Evolutionary conservation across 2,888 invertebrate genomes (phyloP).

Genomic region (Tetanocera ferruginea): DNA sequence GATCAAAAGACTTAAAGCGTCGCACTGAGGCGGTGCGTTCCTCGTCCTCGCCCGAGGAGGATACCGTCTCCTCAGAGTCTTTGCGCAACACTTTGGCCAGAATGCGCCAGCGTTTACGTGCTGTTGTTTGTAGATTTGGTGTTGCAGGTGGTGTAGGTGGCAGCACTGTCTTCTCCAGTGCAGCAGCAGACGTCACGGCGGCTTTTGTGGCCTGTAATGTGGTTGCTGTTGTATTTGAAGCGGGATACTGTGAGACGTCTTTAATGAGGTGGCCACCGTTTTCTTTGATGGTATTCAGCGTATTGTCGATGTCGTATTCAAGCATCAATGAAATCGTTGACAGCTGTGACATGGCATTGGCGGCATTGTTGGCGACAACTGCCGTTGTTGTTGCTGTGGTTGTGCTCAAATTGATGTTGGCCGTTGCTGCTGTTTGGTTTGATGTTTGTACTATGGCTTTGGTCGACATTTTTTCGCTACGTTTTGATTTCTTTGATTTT

Average conservation of each 20-base stretch:
- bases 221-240: slow-evolving; percentile 4
- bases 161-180: slow-evolving; percentile 48
- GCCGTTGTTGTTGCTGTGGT: background rate
- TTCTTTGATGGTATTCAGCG: slow-evolving; percentile 67
- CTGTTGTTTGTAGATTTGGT: slow-evolving; percentile 69
- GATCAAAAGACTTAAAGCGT: slow-evolving; percentile 74
- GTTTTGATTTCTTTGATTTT: background rate
- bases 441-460: slow-evolving; percentile 2
- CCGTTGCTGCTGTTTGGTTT: background rate
- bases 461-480: background rate
- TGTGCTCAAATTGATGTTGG: background rate
- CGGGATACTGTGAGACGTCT: background rate
- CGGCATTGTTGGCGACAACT: background rate
- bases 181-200: slow-evolving; percentile 2
- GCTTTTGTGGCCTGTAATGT: slow-evolving; percentile 7
- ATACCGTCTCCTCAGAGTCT: slow-evolving; percentile 67
- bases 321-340: slow-evolving; percentile 67
- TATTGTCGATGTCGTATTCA: slow-evolving; percentile 69
- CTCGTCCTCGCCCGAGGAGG: slow-evolving; percentile 64
- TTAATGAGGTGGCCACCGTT: slow-evolving; percentile 54
- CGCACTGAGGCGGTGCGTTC: slow-evolving; percentile 72
- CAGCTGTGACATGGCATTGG: slow-evolving; percentile 37
- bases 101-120: slow-evolving; percentile 79
- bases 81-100: slow-evolving; percentile 76
- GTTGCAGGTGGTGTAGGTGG: slow-evolving; percentile 67